A percentile compares a stretch with the other conserved stretches of the same genome.
These are phyloP conservation scores for Hyla sarda DNA, from an alignment of 2,113 vertebrate genomes.

Conservation along the genomic window DNA sequence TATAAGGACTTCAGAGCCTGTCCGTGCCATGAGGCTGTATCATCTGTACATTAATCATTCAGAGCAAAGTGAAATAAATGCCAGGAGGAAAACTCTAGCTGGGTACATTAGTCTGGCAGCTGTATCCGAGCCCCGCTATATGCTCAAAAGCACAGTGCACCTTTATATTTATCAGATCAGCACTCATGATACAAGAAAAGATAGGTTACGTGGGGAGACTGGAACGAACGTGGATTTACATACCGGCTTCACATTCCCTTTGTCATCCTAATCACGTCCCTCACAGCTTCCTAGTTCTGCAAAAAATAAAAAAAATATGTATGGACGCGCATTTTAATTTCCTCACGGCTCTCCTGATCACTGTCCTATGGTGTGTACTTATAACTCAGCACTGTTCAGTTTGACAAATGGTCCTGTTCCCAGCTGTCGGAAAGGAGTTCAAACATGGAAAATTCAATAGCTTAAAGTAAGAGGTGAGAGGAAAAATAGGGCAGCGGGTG, in stretches of 20 bases:
- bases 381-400: slow-evolving; percentile 1
- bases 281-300: slow-evolving; percentile 26
- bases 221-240: slow-evolving; percentile 29
- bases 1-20: slow-evolving; percentile 24
- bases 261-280: slow-evolving; percentile 41
- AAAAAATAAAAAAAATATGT: slow-evolving; percentile 50
- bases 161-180: slow-evolving; percentile 37
- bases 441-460: slow-evolving; percentile 39
- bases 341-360: slow-evolving; percentile 28
- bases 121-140: background rate
- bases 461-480: background rate
- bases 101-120: slow-evolving; percentile 16
- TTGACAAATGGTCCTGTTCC: slow-evolving; percentile 48
- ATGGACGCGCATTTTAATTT: slow-evolving; percentile 44
- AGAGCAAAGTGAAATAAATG: background rate
- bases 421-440: slow-evolving; percentile 30
- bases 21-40: slow-evolving; percentile 10
- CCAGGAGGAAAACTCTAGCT: slow-evolving; percentile 46
- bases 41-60: slow-evolving; percentile 53
- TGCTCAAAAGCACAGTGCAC: slow-evolving; percentile 24
- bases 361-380: slow-evolving; percentile 34
- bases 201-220: slow-evolving; percentile 12
- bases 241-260: slow-evolving; percentile 1
- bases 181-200: background rate
- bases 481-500: background rate